These are phyloP conservation scores for Daktulosphaira vitifoliae DNA, from an alignment of 1,140 invertebrate genomes.

Conservation along the genomic window DNA sequence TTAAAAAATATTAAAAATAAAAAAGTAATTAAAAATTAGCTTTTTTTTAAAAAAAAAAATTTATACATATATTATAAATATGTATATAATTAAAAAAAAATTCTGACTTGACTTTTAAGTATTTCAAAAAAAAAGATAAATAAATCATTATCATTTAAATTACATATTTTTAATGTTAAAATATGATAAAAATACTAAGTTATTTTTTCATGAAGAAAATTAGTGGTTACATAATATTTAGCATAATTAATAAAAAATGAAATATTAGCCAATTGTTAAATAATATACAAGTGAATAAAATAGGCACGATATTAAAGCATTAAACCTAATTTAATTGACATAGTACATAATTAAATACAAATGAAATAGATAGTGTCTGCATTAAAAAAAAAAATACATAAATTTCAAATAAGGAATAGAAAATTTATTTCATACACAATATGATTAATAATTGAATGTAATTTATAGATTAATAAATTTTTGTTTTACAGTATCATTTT, in stretches of 20 bases:
- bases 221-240: conserved; percentile 27
- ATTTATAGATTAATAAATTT: too few species aligned
- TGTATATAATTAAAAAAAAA: too few species aligned
- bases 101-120: too few species aligned
- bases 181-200: too few species aligned
- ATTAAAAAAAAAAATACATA: conserved; percentile 1
- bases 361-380: conserved; percentile 3
- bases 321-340: conserved; percentile 15
- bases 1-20: background rate
- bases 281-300: conserved; percentile 15
- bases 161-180: too few species aligned
- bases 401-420: background rate
- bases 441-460: too few species aligned
- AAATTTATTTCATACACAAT: too few species aligned
- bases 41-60: too few species aligned
- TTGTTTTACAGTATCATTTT: too few species aligned
- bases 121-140: too few species aligned
- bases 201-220: conserved; percentile 11
- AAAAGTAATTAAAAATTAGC: background rate
- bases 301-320: conserved; percentile 13
- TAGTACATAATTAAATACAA: conserved; percentile 5
- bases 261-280: conserved; percentile 29
- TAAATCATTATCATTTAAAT: too few species aligned
- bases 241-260: conserved; percentile 13
- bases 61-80: too few species aligned